Base-by-base conservation (phyloP, 2,797 vertebrate genomes). In the Cossypha heuglini region DNA sequence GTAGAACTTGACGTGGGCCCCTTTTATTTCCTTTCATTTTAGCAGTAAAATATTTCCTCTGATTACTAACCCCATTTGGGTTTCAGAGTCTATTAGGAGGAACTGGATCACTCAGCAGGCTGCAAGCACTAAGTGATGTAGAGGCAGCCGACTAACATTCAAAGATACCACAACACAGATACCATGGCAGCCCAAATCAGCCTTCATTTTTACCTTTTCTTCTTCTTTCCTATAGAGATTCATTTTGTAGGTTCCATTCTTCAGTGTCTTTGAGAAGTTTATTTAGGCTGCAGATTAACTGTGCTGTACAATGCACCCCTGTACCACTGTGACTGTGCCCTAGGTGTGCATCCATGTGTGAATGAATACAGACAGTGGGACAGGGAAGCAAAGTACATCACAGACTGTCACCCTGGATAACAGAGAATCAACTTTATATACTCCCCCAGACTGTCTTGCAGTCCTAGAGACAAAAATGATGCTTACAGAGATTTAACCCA, bases 301-400 rank as follows among this genome's bases (percentile, higher is more conserved):
- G 26, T 58, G 40, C n/a, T 25, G 21, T 18, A n/a, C 3, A 1
- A 25, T 7, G 37, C 19, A 43, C 4, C 15, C 10, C 43, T 9
- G 19, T 16, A 31, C 15, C 45, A 20, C 49, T 49, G 13, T 15
- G 51, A 52, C 31, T 16, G 6, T 1, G 21, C 24, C 31, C 54
- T 14, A 10, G 0, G 2, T 12, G 43, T 25, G 28, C 22, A 35
- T 42, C 38, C 28, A 37, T 1, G 1, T 4, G 40, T 15, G 16
- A 13, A 13, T 29, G 49, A 21, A 20, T 5, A 24, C 3, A 73
- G 43, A 13, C 24, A 59, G n/a, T 3, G 31, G 49, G n/a, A 35
- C 15, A 38, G 31, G 58, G 29, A 62, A 17, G 40, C 28, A 74
- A 31, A 69, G 13, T 7, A 13, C 21, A 5, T 24, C 63, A 78